These are phyloP conservation scores for Boleophthalmus pectinirostris DNA, from an alignment of 2,113 vertebrate species.

Conservation along the genomic window DNA sequence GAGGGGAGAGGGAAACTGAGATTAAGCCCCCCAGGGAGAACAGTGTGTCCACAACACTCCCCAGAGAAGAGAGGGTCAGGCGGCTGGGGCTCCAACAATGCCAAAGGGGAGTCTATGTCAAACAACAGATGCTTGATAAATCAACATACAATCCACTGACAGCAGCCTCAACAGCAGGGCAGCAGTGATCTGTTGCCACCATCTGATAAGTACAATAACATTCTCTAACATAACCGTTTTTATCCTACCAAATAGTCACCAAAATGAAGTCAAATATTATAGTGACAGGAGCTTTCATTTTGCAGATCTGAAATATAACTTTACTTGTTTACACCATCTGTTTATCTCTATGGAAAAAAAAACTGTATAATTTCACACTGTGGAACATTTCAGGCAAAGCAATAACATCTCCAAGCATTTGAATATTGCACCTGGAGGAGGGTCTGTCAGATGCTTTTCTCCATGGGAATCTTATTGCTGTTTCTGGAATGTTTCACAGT, in stretches of 20 bases:
- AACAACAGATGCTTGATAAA: slow-evolving; percentile 7
- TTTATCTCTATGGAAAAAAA: too few relatives aligned
- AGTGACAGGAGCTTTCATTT: too few relatives aligned
- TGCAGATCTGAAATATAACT: too few relatives aligned
- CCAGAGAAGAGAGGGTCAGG: neutral
- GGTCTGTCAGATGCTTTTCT: too few relatives aligned
- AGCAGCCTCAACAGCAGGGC: neutral
- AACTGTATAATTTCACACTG: too few relatives aligned
- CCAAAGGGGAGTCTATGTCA: neutral
- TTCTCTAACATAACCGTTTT: neutral
- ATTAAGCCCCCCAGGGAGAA: neutral
- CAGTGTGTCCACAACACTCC: neutral
- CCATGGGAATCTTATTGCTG: too few relatives aligned
- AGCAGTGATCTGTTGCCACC: neutral
- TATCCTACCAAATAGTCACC: neutral
- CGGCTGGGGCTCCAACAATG: neutral
- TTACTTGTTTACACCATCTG: too few relatives aligned
- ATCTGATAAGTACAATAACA: neutral
- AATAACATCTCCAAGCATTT: too few relatives aligned
- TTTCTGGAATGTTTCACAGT: too few relatives aligned
- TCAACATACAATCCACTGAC: neutral
- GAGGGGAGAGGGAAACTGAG: slow-evolving; percentile 1
- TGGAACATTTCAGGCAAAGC: too few relatives aligned
- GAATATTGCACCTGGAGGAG: too few relatives aligned
- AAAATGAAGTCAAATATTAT: neutral